Evolutionary conservation across 2,797 vertebrate species (phyloP).

Genomic region (Rachycentron canadum): DNA sequence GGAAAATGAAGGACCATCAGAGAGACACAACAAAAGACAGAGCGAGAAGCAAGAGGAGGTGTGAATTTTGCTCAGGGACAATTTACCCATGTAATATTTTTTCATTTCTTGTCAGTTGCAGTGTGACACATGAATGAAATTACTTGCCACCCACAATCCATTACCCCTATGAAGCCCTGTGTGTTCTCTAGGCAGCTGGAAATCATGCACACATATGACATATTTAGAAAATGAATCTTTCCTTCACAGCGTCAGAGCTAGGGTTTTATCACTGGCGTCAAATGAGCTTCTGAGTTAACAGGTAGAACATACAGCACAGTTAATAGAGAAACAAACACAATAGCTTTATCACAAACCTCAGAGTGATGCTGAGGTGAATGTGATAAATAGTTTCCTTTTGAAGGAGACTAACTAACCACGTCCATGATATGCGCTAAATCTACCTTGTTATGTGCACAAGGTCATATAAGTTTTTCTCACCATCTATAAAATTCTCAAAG

Average conservation of each 20-base stretch:
- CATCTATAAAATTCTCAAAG: no score
- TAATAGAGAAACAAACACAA: background rate
- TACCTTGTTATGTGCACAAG: background rate
- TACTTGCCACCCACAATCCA: background rate
- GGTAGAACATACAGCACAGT: no score
- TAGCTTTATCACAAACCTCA: background rate
- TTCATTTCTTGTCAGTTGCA: background rate
- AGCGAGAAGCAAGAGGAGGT: background rate
- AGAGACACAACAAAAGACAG: background rate
- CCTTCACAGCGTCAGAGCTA: no score
- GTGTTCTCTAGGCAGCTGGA: background rate
- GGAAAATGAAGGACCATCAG: background rate
- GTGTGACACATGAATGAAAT: background rate
- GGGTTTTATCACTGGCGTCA: background rate
- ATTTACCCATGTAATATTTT: background rate
- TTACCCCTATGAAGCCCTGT: background rate
- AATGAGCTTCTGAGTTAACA: no score
- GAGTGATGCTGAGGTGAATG: background rate
- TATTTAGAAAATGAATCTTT: no score
- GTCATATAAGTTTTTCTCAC: no score
- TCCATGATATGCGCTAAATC: background rate
- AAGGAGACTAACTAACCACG: background rate
- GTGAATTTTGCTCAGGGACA: no score
- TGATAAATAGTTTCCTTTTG: background rate
- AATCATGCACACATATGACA: no score